These are phyloP conservation scores for Platyura marginata DNA, from an alignment of 1,140 invertebrate species.

Conservation along the genomic window DNA sequence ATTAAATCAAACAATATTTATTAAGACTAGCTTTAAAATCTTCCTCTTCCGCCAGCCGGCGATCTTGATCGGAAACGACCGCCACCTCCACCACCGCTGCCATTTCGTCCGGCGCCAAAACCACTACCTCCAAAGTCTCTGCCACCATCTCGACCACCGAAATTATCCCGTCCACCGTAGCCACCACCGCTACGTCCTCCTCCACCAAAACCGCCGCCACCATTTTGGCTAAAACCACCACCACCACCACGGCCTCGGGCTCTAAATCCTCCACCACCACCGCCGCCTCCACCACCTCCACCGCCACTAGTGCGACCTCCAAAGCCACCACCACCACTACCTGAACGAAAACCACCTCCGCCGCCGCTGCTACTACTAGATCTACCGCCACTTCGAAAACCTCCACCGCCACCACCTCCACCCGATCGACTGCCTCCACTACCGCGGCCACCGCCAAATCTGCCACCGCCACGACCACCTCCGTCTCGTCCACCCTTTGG, in stretches of 20 bases:
- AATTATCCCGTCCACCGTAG: slow-evolving; percentile 7
- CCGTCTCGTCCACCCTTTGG: slow-evolving; percentile 20
- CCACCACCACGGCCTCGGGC: slow-evolving; percentile 10
- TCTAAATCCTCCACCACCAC: slow-evolving; percentile 10
- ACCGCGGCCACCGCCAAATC: slow-evolving; percentile 28
- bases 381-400: slow-evolving; percentile 24
- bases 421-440: slow-evolving; percentile 18
- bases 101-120: slow-evolving; percentile 13
- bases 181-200: slow-evolving; percentile 10
- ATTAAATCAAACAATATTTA: too few species aligned
- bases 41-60: slow-evolving; percentile 15
- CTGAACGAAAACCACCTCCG: neutral
- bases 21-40: too few species aligned
- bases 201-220: slow-evolving; percentile 8
- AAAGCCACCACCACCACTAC: neutral
- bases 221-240: slow-evolving; percentile 9
- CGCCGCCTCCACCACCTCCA: slow-evolving; percentile 5
- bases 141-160: slow-evolving; percentile 7
- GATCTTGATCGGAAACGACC: slow-evolving; percentile 29
- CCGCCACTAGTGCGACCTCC: neutral
- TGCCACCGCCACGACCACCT: slow-evolving; percentile 14
- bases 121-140: slow-evolving; percentile 5
- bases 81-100: slow-evolving; percentile 25
- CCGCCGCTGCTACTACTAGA: slow-evolving; percentile 20
- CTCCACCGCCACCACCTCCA: slow-evolving; percentile 27